Evolutionary conservation across 2,888 invertebrate genomes (phyloP).

Genomic region (Cataglyphis livida): DNA sequence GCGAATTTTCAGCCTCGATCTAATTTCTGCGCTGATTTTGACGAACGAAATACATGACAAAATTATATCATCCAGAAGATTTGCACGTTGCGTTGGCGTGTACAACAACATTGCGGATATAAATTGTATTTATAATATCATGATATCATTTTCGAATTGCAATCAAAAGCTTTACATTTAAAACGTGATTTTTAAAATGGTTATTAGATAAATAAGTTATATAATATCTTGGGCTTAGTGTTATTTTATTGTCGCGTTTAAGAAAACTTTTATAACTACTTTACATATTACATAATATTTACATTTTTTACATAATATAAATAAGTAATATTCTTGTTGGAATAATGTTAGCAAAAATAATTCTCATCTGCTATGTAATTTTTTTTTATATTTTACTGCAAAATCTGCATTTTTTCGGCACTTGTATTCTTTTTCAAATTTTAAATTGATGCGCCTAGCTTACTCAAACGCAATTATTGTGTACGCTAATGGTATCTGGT

Average conservation of each 20-base stretch:
- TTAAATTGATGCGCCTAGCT: slow-evolving; percentile 22
- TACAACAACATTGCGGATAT: slow-evolving; percentile 1
- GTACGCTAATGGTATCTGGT: slow-evolving; percentile 11
- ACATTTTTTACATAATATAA: background rate
- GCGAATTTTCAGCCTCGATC: slow-evolving; percentile 26
- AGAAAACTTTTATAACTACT: background rate
- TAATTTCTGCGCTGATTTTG: slow-evolving; percentile 14
- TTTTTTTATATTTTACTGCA: background rate
- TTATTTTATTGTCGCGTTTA: background rate
- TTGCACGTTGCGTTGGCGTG: slow-evolving; percentile 5
- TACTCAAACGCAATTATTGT: slow-evolving; percentile 20
- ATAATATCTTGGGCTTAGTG: background rate
- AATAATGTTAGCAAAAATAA: background rate
- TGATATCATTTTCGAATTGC: slow-evolving; percentile 15
- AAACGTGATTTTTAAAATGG: background rate
- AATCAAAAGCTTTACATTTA: background rate
- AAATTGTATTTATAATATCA: slow-evolving; percentile 11
- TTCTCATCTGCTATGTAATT: background rate
- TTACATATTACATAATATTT: background rate
- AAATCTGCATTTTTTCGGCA: background rate
- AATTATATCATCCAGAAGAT: background rate
- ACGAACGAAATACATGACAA: background rate
- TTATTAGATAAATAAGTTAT: background rate
- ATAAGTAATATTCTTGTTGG: background rate
- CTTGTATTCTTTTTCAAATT: background rate